These are phyloP conservation scores for Donacobius atricapilla DNA, from an alignment of 2,113 vertebrate species.

Conservation along the genomic window DNA sequence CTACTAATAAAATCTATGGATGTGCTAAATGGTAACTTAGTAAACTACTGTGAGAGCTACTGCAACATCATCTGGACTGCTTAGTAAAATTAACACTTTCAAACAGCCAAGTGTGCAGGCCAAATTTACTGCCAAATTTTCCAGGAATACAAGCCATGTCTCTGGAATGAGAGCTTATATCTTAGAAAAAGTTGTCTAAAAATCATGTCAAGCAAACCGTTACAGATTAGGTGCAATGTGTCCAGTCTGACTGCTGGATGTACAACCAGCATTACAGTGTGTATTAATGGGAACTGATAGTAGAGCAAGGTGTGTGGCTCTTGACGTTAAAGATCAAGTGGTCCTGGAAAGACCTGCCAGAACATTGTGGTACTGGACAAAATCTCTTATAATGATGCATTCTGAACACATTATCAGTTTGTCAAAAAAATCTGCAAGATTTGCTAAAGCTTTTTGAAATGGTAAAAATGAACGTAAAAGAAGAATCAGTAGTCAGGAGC, in stretches of 20 bases:
- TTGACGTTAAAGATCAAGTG: background rate
- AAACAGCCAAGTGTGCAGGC: background rate
- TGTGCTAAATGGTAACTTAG: background rate
- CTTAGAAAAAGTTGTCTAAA: background rate
- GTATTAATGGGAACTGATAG: background rate
- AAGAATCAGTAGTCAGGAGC: background rate
- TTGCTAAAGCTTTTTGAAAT: background rate
- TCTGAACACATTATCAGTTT: background rate
- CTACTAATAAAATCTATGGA: background rate
- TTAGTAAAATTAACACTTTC: background rate
- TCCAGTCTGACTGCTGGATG: background rate
- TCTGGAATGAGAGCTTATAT: background rate
- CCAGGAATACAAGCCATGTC: background rate
- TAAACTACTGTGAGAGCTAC: background rate
- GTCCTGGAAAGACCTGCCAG: background rate
- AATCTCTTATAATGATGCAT: background rate
- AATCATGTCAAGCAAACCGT: background rate
- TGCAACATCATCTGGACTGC: background rate
- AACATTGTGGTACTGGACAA: background rate
- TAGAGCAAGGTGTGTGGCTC: background rate
- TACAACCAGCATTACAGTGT: background rate
- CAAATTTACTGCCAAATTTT: background rate
- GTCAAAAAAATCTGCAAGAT: background rate
- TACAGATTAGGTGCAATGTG: rapidly evolving
- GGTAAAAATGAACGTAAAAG: background rate